phyloP scores from a whole-genome alignment of 1,140 invertebrate species.

The Cherax destructor region DNA sequence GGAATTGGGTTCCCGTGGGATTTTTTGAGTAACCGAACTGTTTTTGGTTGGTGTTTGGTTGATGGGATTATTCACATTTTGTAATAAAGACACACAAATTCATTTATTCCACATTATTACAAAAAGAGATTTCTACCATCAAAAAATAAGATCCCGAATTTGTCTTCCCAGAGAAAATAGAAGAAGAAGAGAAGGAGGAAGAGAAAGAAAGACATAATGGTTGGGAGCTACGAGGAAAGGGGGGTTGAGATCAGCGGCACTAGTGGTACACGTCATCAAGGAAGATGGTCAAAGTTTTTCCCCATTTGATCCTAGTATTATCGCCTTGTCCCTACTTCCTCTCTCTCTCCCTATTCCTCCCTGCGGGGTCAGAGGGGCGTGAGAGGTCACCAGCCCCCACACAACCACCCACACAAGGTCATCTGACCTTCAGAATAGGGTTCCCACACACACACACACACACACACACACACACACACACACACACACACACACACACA shows the following conservation, averaged over 20 bases:
- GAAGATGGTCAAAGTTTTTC: background rate
- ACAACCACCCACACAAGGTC: background rate
- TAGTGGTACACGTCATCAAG: background rate
- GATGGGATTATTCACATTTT: background rate
- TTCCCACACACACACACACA: no score
- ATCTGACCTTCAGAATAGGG: background rate
- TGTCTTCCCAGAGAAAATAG: background rate
- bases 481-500: background rate
- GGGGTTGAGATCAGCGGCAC: background rate
- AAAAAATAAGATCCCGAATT: no score
- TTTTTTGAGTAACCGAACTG: no score
- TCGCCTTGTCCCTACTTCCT: background rate
- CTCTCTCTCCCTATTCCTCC: background rate
- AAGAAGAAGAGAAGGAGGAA: background rate
- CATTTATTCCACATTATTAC: no score
- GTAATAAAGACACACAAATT: background rate
- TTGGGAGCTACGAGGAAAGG: background rate
- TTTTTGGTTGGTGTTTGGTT: constrained; percentile 1
- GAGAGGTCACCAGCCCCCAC: background rate
- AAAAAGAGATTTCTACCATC: no score
- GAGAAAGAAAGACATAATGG: background rate
- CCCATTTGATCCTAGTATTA: background rate
- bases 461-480: background rate
- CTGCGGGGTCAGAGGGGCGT: background rate
- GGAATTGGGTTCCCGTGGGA: no score